These are phyloP conservation scores for Tineola bisselliella DNA, from an alignment of 2,888 invertebrate species.

Conservation along the genomic window DNA sequence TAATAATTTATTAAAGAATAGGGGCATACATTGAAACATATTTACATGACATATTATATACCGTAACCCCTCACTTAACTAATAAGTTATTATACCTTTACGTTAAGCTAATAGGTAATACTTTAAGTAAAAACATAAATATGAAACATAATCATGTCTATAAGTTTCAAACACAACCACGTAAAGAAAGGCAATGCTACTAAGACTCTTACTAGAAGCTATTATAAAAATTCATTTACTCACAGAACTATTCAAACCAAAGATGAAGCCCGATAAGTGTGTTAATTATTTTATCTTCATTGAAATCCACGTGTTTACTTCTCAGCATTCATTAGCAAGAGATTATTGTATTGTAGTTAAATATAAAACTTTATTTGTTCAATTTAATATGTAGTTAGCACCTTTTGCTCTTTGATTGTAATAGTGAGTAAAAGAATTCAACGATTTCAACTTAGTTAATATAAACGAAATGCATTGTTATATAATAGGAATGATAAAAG, in stretches of 20 bases:
- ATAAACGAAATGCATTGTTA: too few species aligned
- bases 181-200: conserved; percentile 13
- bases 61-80: too few species aligned
- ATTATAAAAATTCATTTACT: conserved; percentile 10
- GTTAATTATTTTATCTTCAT: conserved; percentile 13
- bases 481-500: too few species aligned
- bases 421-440: neutral
- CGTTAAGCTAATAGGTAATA: too few species aligned
- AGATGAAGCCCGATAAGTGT: conserved; percentile 7
- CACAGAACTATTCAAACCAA: conserved; percentile 8
- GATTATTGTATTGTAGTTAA: conserved; percentile 6
- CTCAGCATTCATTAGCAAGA: neutral
- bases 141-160: neutral
- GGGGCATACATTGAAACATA: too few species aligned
- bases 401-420: neutral
- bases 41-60: too few species aligned
- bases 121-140: too few species aligned
- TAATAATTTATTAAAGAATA: too few species aligned
- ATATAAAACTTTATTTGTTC: conserved; percentile 5
- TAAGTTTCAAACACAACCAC: neutral
- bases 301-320: neutral
- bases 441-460: neutral
- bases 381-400: neutral
- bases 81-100: too few species aligned
- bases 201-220: neutral